Base-by-base conservation (phyloP, 2,888 invertebrate genomes). In the Stenodema calcarata region DNA sequence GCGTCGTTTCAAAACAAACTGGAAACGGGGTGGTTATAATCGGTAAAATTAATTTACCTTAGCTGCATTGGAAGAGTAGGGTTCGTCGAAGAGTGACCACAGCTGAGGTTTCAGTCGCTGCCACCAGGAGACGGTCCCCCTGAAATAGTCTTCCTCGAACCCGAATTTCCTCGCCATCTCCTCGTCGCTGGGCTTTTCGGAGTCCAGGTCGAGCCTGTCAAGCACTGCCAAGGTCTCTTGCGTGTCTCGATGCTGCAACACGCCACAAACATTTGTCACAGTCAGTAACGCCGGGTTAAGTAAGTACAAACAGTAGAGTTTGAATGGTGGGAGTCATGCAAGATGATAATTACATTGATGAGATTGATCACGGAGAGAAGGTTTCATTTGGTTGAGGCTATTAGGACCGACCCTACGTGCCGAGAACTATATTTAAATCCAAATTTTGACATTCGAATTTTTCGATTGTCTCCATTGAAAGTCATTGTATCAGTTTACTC, bases 71-170 rank as follows among this genome's bases (percentile, higher is more conserved):
- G 99, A 99, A 90, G 99, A 99, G 92, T 99, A 99, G 0, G 99
- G 99, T 92, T 99, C 99, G 91, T 99, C 99, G 91, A 99, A 99
- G 87, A 99, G 93, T 50, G 99, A 98, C 99, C 99, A 99, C 91
- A 99, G 96, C 92, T 97, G 97, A 62, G 99, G 99, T 91, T 99
- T 98, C 91, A 97, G 94, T 90, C 96, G 95, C 92, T 99, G 99
- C 99, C 99, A 99, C 96, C 97, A 97, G 87, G 96, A 95, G 87
- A 97, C 93, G 41, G 96, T 96, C 89, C 97, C 97, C 89, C 95
- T 95, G 92, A 95, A 95, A 91, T 97, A 98, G 91, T 97, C 97
- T 90, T 98, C 97, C 92, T 98, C 97, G 93, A 97, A 96, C 89
- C 98, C 99, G 91, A 99, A 99, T 92, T 98, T 98, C 90, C 98